Conservation (phyloP, 2,797 vertebrate genomes). For the Chelonia mydas region DNA sequence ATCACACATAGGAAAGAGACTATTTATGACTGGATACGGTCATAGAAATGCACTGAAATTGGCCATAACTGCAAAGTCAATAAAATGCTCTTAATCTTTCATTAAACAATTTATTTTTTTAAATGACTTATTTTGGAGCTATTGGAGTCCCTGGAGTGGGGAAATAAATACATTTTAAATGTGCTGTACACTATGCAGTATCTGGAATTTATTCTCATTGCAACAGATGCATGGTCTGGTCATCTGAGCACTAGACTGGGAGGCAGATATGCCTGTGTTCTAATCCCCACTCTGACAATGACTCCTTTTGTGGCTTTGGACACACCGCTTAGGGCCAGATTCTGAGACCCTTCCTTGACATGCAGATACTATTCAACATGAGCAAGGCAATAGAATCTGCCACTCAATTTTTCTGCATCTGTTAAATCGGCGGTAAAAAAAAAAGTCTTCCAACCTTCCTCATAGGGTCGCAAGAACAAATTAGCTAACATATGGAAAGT, state of each 20-base stretch:
- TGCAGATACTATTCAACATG: background rate
- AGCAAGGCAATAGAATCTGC: conserved; percentile 42
- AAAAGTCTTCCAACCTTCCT: background rate
- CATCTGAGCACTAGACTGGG: conserved; percentile 57
- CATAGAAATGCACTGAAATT: conserved; percentile 66
- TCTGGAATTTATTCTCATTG: conserved; percentile 53
- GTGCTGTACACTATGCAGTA: conserved; percentile 24
- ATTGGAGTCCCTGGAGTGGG: conserved; percentile 45
- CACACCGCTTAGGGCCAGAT: conserved; percentile 47
- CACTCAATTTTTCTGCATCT: background rate
- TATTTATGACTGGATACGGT: conserved; percentile 61
- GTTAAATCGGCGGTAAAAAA: background rate
- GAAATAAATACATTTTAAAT: conserved; percentile 69
- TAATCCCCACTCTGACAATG: background rate
- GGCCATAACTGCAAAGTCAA: conserved; percentile 70
- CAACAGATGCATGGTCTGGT: conserved; percentile 58
- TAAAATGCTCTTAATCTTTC: conserved; percentile 73
- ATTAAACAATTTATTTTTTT: conserved; percentile 73
- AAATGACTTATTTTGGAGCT: conserved; percentile 58
- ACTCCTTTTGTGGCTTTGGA: conserved; percentile 37
- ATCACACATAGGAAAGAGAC: conserved; percentile 59
- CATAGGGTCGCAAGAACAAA: background rate
- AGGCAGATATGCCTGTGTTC: conserved; percentile 47
- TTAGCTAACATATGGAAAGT: background rate
- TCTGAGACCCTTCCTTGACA: conserved; percentile 4